Evolutionary conservation across 2,888 invertebrate species (phyloP).

Genomic region (Chloroclystis v-ata): DNA sequence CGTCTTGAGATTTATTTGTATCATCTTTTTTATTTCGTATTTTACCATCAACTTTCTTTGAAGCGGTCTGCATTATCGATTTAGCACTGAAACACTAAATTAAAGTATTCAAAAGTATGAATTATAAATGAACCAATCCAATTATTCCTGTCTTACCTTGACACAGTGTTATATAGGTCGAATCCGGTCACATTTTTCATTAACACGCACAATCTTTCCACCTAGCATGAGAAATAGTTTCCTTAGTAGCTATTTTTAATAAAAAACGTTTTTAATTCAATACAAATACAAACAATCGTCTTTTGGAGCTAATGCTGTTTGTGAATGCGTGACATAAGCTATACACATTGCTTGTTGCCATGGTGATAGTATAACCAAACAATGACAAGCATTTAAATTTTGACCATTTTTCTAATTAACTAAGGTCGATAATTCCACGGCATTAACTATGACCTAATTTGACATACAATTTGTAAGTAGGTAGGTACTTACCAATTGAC

Average conservation of each 20-base stretch:
- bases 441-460: too few species aligned
- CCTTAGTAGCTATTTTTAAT: slow-evolving; percentile 8
- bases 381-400: neutral
- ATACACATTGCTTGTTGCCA: slow-evolving; percentile 19
- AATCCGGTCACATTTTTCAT: slow-evolving; percentile 6
- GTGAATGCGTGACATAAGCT: slow-evolving; percentile 10
- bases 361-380: slow-evolving; percentile 18
- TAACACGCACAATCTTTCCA: neutral
- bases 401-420: too few species aligned
- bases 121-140: slow-evolving; percentile 20
- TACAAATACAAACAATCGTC: slow-evolving; percentile 3
- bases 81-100: too few species aligned
- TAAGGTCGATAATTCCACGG: too few species aligned
- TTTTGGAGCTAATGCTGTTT: slow-evolving; percentile 1
- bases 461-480: too few species aligned
- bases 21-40: slow-evolving; percentile 46
- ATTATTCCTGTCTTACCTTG: slow-evolving; percentile 38
- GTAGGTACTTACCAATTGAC: too few species aligned
- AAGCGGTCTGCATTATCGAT: slow-evolving; percentile 39
- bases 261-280: neutral
- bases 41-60: slow-evolving; percentile 35
- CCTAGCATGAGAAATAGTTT: neutral
- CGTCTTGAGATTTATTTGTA: slow-evolving; percentile 40
- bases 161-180: slow-evolving; percentile 30
- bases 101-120: slow-evolving; percentile 14